Evolutionary conservation across 2,797 vertebrate species (phyloP).

Genomic region (Alosa sapidissima): DNA sequence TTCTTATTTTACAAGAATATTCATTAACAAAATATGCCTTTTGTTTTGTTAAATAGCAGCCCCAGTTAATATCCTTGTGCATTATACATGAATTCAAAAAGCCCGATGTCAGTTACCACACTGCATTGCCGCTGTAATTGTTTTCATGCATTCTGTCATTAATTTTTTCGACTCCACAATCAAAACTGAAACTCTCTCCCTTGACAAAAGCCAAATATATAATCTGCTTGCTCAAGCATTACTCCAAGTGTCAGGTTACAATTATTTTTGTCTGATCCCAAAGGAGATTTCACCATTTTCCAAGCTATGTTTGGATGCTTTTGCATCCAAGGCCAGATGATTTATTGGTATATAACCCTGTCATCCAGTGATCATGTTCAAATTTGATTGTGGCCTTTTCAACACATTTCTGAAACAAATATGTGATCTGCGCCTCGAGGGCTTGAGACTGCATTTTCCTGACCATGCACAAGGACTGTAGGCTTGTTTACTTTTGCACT

Average conservation of each 20-base stretch:
- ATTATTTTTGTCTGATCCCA: conserved; percentile 13
- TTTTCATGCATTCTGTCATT: background rate
- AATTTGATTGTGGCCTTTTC: background rate
- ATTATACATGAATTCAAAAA: background rate
- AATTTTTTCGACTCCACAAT: background rate
- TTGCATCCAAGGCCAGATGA: no score
- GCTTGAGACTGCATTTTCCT: background rate
- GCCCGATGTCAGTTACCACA: background rate
- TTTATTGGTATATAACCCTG: background rate
- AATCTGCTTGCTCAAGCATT: background rate
- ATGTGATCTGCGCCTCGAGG: background rate
- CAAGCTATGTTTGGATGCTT: background rate
- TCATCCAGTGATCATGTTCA: background rate
- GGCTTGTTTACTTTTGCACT: background rate
- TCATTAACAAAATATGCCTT: no score
- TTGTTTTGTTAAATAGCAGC: no score
- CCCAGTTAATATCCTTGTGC: no score
- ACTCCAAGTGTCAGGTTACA: background rate
- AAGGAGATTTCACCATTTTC: background rate
- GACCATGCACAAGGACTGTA: background rate
- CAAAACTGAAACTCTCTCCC: background rate
- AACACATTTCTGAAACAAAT: background rate
- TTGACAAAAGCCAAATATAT: background rate
- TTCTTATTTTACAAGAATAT: no score
- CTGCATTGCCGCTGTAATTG: background rate